Base-by-base conservation (phyloP, 2,113 vertebrate genomes). In the Lepus americanus region DNA sequence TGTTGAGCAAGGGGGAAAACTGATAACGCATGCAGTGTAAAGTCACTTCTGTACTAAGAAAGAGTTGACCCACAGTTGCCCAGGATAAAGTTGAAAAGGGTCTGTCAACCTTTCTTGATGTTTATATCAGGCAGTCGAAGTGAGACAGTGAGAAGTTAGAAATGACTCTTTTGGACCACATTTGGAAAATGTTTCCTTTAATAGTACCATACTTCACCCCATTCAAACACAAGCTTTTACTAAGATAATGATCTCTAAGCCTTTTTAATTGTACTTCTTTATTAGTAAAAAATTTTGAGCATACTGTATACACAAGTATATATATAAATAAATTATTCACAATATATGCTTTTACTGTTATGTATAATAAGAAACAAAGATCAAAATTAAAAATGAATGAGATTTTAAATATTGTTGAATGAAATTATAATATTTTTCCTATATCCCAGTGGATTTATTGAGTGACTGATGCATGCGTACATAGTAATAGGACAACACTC, bases 141-240 rank as follows among this genome's bases (percentile, higher is more conserved):
- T 51, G 67, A 55, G n/a, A 44, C 27, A 29, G 19, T 25, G 53
- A 84, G 49, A 69, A 77, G 44, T 61, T 25, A 92, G 67, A 69
- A 27, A 67, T 53, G 23, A 19, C 44, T 77, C 19, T 72, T 90
- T 85, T 51, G 74, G 33, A 61, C 72, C 25, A 11, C 72, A 92
- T 80, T 59, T 70, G 27, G 69, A 31, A 69, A 86, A 64, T 33
- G 22, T 64, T 87, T 64, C n/a, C 14, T 44, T 95, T 70, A 78
- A 86, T 25, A 70, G 1, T 9, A 53, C n/a, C 13, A 7, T 76
- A 39, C 70, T 31, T 72, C 6, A 51, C 23, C 19, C 23, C 72
- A 9, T 51, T 6, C n/a, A 84, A 69, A 92, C 20, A 88, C 14
- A 82, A 95, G 31, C n/a, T 76, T 83, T 95, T 84, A 82, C 29